phyloP scores from a whole-genome alignment of 2,888 invertebrate species.

The Dolichopus griseipennis region DNA sequence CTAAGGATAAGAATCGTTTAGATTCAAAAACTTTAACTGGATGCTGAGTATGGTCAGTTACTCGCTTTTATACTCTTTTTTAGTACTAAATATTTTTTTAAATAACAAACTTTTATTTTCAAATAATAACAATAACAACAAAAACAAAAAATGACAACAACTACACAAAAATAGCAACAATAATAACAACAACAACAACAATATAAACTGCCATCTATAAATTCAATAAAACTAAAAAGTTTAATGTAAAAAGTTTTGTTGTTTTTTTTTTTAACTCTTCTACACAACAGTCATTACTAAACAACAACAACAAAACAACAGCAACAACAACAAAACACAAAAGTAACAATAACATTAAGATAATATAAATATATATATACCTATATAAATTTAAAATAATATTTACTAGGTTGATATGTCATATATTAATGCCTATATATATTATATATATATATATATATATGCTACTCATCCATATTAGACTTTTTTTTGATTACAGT shows the following conservation, averaged over 20 bases:
- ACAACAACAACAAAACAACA: too few relatives aligned
- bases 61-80: slow-evolving; percentile 42
- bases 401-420: too few relatives aligned
- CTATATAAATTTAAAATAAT: too few relatives aligned
- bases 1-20: slow-evolving; percentile 42
- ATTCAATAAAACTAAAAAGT: not conserved
- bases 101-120: slow-evolving; percentile 24
- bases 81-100: not conserved
- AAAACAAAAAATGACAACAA: not conserved
- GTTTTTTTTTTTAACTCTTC: too few relatives aligned
- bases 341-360: not conserved
- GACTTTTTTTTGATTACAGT: too few relatives aligned
- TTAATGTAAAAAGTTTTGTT: too few relatives aligned
- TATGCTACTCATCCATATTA: too few relatives aligned
- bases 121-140: slow-evolving; percentile 12
- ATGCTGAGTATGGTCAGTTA: slow-evolving; percentile 44
- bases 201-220: slow-evolving; percentile 7
- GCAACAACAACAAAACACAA: slow-evolving; percentile 12
- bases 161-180: too few relatives aligned
- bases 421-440: too few relatives aligned
- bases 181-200: slow-evolving; percentile 12
- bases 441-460: too few relatives aligned
- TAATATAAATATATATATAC: too few relatives aligned
- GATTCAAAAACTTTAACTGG: slow-evolving; percentile 46
- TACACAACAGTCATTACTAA: too few relatives aligned